Evolutionary conservation across 1,140 invertebrate genomes (phyloP).

Genomic region (Homarus americanus): DNA sequence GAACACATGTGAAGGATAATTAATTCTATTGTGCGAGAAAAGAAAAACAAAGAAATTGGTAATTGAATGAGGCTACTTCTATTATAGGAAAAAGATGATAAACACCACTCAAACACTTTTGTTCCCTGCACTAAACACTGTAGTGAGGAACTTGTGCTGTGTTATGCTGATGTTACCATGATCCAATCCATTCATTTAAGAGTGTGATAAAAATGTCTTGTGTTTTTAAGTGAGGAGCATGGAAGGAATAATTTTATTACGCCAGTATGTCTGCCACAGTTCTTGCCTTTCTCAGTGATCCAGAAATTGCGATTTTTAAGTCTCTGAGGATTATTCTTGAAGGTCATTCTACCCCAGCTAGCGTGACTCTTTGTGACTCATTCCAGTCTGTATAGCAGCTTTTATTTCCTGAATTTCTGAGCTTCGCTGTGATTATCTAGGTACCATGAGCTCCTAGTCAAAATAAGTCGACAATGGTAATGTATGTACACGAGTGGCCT

Average conservation of each 20-base stretch:
- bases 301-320: background rate
- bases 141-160: background rate
- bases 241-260: background rate
- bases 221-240: background rate
- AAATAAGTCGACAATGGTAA: background rate
- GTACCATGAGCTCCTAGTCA: background rate
- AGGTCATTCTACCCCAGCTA: slow-evolving; percentile 3
- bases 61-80: background rate
- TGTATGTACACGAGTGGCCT: background rate
- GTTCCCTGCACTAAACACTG: background rate
- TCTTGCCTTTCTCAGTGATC: background rate
- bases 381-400: slow-evolving; percentile 8
- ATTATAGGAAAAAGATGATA: background rate
- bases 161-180: slow-evolving; percentile 1
- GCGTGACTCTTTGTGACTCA: background rate
- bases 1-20: background rate
- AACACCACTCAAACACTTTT: background rate
- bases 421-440: background rate
- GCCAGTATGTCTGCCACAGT: background rate
- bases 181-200: background rate
- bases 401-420: slow-evolving; percentile 17
- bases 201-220: background rate
- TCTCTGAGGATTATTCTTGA: slow-evolving; percentile 9
- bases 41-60: background rate
- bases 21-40: background rate